Percentiles rank a stretch among this genome's conserved stretches.
These are phyloP conservation scores for Pelodiscus sinensis DNA, from an alignment of 2,113 vertebrate species.

Conservation along the genomic window DNA sequence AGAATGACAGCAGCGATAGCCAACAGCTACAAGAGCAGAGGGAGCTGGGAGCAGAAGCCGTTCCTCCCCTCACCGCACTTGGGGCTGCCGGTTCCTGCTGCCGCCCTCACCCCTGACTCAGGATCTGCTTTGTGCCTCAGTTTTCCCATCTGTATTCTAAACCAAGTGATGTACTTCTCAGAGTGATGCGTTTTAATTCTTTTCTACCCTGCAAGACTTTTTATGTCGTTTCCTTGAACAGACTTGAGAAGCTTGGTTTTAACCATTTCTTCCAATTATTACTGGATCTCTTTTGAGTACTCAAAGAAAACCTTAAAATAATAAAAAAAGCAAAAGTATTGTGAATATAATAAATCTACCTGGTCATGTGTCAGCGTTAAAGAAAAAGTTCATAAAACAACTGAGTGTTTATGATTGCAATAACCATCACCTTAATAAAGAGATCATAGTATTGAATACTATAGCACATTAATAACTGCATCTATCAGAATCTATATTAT, in stretches of 20 bases:
- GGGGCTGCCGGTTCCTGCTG: too few species aligned
- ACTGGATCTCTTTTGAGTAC: not conserved
- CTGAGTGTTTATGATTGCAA: not conserved
- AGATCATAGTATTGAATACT: not conserved
- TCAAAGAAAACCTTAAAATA: not conserved
- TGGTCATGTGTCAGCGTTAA: not conserved
- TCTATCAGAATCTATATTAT: not conserved
- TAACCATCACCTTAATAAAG: rapidly evolving
- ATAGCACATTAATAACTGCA: not conserved
- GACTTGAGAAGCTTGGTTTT: not conserved
- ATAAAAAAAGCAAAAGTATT: not conserved
- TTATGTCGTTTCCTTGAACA: not conserved
- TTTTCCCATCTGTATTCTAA: not conserved
- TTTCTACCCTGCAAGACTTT: not conserved
- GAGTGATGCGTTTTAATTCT: not conserved
- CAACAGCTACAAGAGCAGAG: too few species aligned
- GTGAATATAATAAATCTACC: not conserved
- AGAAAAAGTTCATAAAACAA: rapidly evolving
- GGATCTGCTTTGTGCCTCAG: not conserved
- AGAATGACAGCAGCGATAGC: too few species aligned
- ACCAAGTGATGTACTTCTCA: not conserved
- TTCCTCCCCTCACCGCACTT: too few species aligned
- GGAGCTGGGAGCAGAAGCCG: too few species aligned
- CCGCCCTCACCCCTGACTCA: too few species aligned
- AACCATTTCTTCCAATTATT: not conserved